Evolutionary conservation across 2,888 invertebrate genomes (phyloP).

Genomic region (Scelioninae gen. 1): DNA sequence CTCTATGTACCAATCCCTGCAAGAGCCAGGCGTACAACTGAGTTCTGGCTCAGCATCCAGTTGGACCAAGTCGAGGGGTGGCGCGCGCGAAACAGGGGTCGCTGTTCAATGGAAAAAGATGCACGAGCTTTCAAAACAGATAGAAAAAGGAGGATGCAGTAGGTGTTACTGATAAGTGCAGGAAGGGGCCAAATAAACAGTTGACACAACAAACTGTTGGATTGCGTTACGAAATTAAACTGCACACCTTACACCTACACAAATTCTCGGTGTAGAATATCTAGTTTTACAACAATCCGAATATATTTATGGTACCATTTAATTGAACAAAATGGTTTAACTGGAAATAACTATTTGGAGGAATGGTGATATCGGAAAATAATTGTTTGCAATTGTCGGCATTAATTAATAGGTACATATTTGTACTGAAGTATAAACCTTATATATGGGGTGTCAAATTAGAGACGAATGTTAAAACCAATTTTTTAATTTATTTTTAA

Average conservation of each 20-base stretch:
- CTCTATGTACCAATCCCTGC: slow-evolving; percentile 59
- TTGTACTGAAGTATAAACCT: too few species aligned
- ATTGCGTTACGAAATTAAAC: slow-evolving; percentile 11
- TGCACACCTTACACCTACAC: neutral
- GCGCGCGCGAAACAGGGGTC: slow-evolving; percentile 57
- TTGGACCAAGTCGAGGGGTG: slow-evolving; percentile 67
- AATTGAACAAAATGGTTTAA: too few species aligned
- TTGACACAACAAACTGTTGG: slow-evolving; percentile 42
- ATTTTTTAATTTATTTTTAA: too few species aligned
- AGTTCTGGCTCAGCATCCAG: slow-evolving; percentile 70
- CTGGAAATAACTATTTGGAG: too few species aligned
- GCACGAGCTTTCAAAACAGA: slow-evolving; percentile 51
- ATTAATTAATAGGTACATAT: too few species aligned
- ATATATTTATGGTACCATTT: too few species aligned
- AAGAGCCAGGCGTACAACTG: slow-evolving; percentile 68
- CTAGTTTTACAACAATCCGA: too few species aligned
- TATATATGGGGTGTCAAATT: too few species aligned
- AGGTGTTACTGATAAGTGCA: slow-evolving; percentile 6
- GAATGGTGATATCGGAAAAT: too few species aligned
- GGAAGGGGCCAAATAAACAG: slow-evolving; percentile 6
- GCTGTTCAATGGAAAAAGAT: slow-evolving; percentile 54
- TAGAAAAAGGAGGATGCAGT: slow-evolving; percentile 17
- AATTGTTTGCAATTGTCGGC: too few species aligned
- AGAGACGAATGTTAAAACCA: too few species aligned
- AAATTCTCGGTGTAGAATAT: too few species aligned